These are phyloP conservation scores for Scaptomyza pallida DNA, from an alignment of 1,140 invertebrate species.

Conservation along the genomic window DNA sequence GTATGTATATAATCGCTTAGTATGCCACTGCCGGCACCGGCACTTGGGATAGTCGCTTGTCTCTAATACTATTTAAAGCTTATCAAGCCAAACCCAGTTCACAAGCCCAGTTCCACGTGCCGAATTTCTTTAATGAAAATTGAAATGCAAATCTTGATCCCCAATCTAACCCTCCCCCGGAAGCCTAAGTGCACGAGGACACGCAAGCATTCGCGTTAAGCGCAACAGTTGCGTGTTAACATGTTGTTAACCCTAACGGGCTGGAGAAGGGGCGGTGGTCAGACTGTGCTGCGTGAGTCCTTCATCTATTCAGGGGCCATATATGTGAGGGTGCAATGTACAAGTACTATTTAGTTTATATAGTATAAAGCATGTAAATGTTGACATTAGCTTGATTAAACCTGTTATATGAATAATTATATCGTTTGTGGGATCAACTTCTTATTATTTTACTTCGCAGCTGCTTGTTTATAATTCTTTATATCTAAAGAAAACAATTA, in stretches of 20 bases:
- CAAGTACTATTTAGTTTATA: no score
- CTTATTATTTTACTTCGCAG: no score
- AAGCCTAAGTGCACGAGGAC: slow-evolving; percentile 7
- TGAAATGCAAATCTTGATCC: slow-evolving; percentile 21
- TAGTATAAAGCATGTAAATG: neutral
- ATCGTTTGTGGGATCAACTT: no score
- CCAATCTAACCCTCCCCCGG: neutral
- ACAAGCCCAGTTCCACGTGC: slow-evolving; percentile 24
- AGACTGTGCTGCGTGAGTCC: neutral
- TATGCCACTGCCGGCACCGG: slow-evolving; percentile 17
- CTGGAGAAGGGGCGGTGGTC: neutral
- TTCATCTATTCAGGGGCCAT: neutral
- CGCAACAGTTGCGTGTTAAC: slow-evolving; percentile 44
- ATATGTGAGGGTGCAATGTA: neutral
- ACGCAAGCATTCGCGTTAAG: slow-evolving; percentile 24
- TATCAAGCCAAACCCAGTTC: slow-evolving; percentile 33
- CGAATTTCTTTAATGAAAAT: slow-evolving; percentile 30
- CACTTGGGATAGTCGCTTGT: slow-evolving; percentile 28
- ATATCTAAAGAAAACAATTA: no score
- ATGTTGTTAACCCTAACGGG: slow-evolving; percentile 14
- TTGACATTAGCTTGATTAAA: neutral
- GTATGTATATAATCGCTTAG: slow-evolving; percentile 10
- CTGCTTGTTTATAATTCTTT: no score
- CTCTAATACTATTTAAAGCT: slow-evolving; percentile 15
- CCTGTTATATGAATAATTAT: neutral